These are phyloP conservation scores for Aspidiotus destructor DNA, from an alignment of 2,888 invertebrate genomes.

Conservation along the genomic window DNA sequence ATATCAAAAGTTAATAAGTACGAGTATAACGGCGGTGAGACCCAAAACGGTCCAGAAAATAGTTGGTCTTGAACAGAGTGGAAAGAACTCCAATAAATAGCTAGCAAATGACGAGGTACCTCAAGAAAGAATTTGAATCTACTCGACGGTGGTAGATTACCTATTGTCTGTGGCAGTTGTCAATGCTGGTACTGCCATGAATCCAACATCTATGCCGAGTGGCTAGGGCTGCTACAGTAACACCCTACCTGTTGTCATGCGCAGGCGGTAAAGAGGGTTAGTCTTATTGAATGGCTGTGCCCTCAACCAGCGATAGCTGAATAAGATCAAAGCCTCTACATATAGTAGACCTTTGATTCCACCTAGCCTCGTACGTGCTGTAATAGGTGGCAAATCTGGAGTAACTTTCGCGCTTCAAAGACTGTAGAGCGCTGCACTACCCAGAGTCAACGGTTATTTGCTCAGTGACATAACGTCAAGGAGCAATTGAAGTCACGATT, in stretches of 20 bases:
- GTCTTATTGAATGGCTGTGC: too few species aligned
- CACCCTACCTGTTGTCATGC: background rate
- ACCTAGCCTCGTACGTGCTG: too few species aligned
- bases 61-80: background rate
- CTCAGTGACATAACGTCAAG: too few species aligned
- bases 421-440: too few species aligned
- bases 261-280: too few species aligned
- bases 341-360: too few species aligned
- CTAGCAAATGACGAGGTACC: background rate
- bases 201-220: background rate
- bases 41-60: background rate
- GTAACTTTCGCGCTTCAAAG: too few species aligned
- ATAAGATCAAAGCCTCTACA: too few species aligned
- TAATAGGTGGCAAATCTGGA: too few species aligned
- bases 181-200: background rate
- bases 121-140: background rate
- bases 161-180: background rate
- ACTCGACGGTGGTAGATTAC: background rate
- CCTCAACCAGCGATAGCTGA: too few species aligned
- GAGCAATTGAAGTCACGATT: too few species aligned
- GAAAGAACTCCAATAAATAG: background rate
- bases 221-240: slow-evolving; percentile 4
- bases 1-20: background rate
- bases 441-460: too few species aligned
- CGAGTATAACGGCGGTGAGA: background rate